Base-by-base conservation (phyloP, 2,113 vertebrate species). In the Eptesicus fuscus region DNA sequence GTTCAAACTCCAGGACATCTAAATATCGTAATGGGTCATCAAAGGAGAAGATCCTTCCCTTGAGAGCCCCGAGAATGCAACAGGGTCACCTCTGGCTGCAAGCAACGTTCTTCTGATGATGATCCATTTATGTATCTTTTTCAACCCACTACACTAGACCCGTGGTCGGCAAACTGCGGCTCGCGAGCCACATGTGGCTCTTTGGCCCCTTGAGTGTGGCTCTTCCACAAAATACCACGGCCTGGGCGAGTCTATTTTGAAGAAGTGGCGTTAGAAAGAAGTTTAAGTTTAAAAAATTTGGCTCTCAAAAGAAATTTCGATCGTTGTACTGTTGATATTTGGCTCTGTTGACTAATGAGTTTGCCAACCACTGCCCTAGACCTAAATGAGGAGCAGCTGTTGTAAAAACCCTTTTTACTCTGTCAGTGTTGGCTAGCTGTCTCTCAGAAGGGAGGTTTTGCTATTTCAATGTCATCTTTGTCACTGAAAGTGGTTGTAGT, bases 321-420 rank as follows among this genome's bases (percentile, higher is more conserved):
- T 47, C 44, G 9, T 47, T 11, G 44, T 47, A 47, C 44, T 47
- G 44, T 47, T 47, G 44, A 47, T 47, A 47, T 47, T 47, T 47
- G 44, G 44, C 10, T 47, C 44, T 11, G 44, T 47, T 47, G 44
- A 47, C 44, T 47, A 47, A 47, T 47, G 44, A 47, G 44, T 47
- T 47, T 47, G 44, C 44, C 10, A 9, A 47, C 70, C 35, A 63
- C 74, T 40, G 28, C 79, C 53, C 13, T 77, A 82, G 22, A 71
- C 73, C 51, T 40, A 70, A 93, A 74, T 86, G 94, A 61, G 77
- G 42, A 94, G 37, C 77, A 91, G 70, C 53, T 87, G 17, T 77
- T 92, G 30, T 90, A 76, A 96, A 96, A 93, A 83, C 25, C 12
- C 30, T 77, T 88, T 67, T 56, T 65, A 20, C 76, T 47, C 17